Conservation (phyloP, 2,797 vertebrate genomes). For the Epinephelus coioides region DNA sequence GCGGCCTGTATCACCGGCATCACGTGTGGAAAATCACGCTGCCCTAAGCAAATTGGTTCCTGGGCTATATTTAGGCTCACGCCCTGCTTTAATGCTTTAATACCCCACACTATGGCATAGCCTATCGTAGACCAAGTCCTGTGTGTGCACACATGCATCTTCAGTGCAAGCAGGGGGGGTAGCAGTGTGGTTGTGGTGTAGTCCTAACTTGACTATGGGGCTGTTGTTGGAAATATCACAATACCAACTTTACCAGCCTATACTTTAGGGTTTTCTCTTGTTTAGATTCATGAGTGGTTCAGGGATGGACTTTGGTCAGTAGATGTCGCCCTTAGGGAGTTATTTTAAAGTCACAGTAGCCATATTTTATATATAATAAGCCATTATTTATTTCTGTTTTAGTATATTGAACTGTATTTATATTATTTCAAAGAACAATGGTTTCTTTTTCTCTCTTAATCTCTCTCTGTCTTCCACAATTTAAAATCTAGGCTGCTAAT, state of each 20-base stretch:
- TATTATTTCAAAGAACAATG: not conserved
- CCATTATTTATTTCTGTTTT: not conserved
- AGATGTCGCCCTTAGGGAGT: constrained; percentile 38
- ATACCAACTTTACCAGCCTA: constrained; percentile 8
- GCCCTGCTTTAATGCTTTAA: constrained; percentile 72
- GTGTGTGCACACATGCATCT: constrained; percentile 8
- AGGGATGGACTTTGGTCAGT: constrained; percentile 30
- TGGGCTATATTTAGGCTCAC: constrained; percentile 73
- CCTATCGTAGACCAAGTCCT: constrained; percentile 21
- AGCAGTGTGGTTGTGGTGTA: not conserved
- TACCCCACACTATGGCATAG: constrained; percentile 48
- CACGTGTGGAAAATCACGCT: constrained; percentile 72
- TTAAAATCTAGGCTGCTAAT: not conserved
- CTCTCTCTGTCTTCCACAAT: not conserved
- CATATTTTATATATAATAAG: constrained; percentile 8
- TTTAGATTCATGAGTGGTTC: constrained; percentile 3
- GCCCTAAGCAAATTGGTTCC: constrained; percentile 68
- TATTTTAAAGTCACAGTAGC: constrained; percentile 9
- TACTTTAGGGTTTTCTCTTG: not conserved
- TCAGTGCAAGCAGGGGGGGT: constrained; percentile 1
- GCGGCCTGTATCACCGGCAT: constrained; percentile 69
- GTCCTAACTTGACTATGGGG: not conserved
- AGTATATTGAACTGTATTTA: not conserved
- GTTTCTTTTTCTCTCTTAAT: not conserved
- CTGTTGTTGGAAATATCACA: constrained; percentile 11